Conservation (phyloP, 2,888 invertebrate genomes). For the Conomelus anceps region DNA sequence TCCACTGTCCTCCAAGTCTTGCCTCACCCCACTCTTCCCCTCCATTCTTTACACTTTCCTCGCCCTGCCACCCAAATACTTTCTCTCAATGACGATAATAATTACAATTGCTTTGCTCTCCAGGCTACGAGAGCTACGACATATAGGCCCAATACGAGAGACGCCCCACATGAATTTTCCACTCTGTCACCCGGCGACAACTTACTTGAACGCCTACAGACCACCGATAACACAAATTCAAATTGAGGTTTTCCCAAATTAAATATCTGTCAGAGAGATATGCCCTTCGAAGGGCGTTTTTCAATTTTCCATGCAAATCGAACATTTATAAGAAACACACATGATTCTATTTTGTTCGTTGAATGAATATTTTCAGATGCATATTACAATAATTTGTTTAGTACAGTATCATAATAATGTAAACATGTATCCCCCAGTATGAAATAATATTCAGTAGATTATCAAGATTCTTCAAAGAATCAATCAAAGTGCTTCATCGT, state of each 20-base stretch:
- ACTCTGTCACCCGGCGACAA: neutral
- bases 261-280: neutral
- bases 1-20: neutral
- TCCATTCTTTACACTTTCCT: too few species aligned
- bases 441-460: too few species aligned
- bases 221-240: neutral
- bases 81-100: neutral
- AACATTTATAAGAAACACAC: neutral
- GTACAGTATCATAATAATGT: too few species aligned
- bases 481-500: too few species aligned
- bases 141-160: neutral
- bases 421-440: too few species aligned
- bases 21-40: neutral
- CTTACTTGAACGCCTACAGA: neutral
- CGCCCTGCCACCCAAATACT: too few species aligned
- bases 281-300: neutral
- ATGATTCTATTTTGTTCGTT: neutral
- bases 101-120: neutral
- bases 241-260: neutral
- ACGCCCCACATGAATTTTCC: neutral
- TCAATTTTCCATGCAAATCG: neutral
- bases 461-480: too few species aligned
- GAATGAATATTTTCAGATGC: neutral
- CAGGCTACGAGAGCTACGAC: too few species aligned
- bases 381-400: too few species aligned